Evolutionary conservation across 2,113 vertebrate species (phyloP).

Genomic region (Mus musculus): DNA sequence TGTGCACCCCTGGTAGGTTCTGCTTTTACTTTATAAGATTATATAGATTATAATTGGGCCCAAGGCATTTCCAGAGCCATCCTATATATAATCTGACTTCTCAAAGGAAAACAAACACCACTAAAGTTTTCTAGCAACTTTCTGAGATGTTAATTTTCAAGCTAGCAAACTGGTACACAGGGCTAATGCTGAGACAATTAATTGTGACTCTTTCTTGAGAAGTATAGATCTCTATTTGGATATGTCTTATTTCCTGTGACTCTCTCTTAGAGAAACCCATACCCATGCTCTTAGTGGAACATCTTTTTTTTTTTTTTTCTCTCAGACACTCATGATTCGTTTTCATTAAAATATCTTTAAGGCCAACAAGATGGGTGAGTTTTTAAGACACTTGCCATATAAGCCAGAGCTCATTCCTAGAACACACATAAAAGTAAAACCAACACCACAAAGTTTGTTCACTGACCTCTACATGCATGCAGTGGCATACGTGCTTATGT

Average conservation of each 20-base stretch:
- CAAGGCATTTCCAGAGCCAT: neutral
- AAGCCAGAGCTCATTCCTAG: neutral
- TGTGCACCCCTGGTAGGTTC: neutral
- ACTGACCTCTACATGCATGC: neutral
- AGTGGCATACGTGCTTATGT: neutral
- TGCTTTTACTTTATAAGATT: conserved; percentile 1
- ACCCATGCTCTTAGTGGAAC: neutral
- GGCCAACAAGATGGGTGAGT: neutral
- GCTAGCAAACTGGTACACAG: neutral
- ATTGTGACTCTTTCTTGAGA: neutral
- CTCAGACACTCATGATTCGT: neutral
- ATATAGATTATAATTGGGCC: neutral
- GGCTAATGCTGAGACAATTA: neutral
- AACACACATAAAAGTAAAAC: neutral
- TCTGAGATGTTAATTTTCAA: neutral
- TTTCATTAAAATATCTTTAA: neutral
- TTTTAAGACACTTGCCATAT: neutral
- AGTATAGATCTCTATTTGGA: neutral
- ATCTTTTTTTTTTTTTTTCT: neutral
- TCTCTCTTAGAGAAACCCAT: neutral
- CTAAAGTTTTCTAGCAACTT: neutral
- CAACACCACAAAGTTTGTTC: neutral
- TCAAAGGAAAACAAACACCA: neutral
- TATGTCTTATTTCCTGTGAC: neutral
- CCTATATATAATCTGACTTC: neutral